Evolutionary conservation across 2,113 vertebrate species (phyloP).

Genomic region (Panthera tigris): DNA sequence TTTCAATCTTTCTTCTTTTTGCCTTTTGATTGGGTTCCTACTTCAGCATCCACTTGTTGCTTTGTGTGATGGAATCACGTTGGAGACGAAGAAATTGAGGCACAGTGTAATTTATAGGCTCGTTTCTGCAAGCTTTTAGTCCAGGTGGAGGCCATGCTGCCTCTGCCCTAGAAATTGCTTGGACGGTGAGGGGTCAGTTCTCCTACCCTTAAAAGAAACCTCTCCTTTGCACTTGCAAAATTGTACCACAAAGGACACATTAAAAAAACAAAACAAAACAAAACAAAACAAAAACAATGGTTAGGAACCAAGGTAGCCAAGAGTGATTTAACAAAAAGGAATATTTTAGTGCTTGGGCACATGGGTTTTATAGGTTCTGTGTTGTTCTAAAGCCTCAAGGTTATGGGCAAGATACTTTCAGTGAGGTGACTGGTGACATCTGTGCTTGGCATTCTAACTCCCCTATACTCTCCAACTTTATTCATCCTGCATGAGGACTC

Average conservation of each 20-base stretch:
- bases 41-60: neutral
- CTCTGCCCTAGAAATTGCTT: neutral
- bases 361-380: neutral
- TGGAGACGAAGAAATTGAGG: neutral
- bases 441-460: neutral
- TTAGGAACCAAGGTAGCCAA: neutral
- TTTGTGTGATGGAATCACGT: neutral
- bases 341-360: neutral
- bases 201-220: neutral
- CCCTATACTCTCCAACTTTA: neutral
- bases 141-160: neutral
- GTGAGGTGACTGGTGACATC: neutral
- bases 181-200: neutral
- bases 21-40: neutral
- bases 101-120: neutral
- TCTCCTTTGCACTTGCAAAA: neutral
- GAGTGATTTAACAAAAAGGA: neutral
- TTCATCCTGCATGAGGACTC: neutral
- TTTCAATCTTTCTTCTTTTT: neutral
- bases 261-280: neutral
- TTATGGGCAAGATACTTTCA: neutral
- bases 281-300: neutral
- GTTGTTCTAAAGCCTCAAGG: conserved; percentile 53
- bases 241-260: neutral
- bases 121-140: neutral